Evolutionary conservation across 2,113 vertebrate genomes (phyloP).

Genomic region (Sminthopsis crassicaudata): DNA sequence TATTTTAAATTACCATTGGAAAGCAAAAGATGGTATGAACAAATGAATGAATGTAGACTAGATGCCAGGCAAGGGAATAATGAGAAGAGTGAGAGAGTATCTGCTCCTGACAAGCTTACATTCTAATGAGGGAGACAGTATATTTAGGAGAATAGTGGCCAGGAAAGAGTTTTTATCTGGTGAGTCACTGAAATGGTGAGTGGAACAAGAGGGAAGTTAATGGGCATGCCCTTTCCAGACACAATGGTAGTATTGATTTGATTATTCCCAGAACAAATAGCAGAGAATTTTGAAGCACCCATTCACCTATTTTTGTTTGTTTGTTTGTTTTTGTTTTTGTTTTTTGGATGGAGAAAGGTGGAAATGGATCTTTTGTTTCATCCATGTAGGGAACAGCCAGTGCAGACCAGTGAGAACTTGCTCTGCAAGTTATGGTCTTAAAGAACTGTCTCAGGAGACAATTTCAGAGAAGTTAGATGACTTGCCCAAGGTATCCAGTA

Average conservation of each 20-base stretch:
- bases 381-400: neutral
- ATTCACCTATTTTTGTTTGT: no score
- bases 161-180: neutral
- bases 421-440: neutral
- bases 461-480: neutral
- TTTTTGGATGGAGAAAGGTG: neutral
- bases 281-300: neutral
- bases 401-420: neutral
- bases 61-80: neutral
- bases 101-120: neutral
- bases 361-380: neutral
- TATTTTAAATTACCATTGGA: neutral
- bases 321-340: neutral
- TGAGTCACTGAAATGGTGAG: neutral
- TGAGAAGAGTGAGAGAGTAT: neutral
- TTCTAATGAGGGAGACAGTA: neutral
- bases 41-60: neutral
- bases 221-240: neutral
- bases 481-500: neutral
- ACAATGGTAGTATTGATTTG: neutral
- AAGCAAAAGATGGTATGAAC: neutral
- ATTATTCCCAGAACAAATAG: neutral
- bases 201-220: neutral
- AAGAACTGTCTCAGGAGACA: no score
- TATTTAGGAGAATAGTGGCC: neutral